A percentile compares a stretch with the other conserved stretches of the same genome.
Conservation (phyloP, 2,113 vertebrate species). For the Perognathus longimembris region DNA sequence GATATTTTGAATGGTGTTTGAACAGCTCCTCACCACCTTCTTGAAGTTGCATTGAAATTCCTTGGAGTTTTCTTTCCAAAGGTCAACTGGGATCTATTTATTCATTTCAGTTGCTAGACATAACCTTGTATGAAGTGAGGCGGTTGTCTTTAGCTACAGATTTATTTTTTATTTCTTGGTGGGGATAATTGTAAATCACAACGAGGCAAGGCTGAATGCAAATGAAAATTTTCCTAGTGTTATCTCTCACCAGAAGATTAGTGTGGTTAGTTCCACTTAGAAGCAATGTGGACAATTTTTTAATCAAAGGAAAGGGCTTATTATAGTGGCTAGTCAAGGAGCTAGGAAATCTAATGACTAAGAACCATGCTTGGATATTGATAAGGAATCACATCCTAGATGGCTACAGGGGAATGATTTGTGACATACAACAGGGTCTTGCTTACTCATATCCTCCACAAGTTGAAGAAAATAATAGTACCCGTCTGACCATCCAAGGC, state of each 20-base stretch:
- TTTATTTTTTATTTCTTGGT: constrained; percentile 32
- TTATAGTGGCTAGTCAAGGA: no score
- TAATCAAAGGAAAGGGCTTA: not conserved
- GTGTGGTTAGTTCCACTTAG: not conserved
- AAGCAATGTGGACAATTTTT: not conserved
- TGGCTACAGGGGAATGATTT: no score
- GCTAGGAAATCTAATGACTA: no score
- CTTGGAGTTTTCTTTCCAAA: constrained; percentile 50
- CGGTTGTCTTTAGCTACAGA: constrained; percentile 73
- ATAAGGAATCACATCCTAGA: no score
- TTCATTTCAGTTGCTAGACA: constrained; percentile 72
- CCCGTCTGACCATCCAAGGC: no score
- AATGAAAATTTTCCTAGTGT: not conserved
- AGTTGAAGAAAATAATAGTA: no score
- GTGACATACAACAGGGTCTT: no score
- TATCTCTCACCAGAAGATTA: not conserved
- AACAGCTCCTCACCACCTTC: not conserved
- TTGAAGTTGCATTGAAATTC: not conserved
- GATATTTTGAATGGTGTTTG: not conserved
- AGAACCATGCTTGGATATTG: no score
- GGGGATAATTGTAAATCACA: constrained; percentile 52
- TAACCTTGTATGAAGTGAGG: constrained; percentile 51
- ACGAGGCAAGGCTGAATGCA: not conserved
- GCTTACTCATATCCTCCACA: no score
- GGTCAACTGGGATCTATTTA: constrained; percentile 44